Evolutionary conservation across 2,888 invertebrate genomes (phyloP).

Genomic region (Slavum lentiscoides): DNA sequence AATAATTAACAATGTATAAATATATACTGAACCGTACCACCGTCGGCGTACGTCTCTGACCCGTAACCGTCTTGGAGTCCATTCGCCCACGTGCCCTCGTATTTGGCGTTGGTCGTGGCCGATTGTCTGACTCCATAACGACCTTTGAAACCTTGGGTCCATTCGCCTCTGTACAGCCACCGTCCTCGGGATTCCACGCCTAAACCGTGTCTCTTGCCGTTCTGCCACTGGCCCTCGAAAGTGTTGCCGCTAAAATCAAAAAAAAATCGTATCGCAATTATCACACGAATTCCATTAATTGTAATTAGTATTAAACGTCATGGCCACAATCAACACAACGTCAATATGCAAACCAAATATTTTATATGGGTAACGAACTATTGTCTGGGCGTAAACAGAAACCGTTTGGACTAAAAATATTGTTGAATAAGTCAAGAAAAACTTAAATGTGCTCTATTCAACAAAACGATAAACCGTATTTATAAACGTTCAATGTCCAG

Average conservation of each 20-base stretch:
- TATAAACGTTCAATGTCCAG: too few species aligned
- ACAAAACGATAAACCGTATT: too few species aligned
- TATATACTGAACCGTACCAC: slow-evolving; percentile 71
- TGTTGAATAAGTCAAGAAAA: too few species aligned
- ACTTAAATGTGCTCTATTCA: too few species aligned
- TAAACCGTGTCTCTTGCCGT: slow-evolving; percentile 96
- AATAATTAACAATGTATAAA: too few species aligned
- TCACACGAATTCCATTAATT: too few species aligned
- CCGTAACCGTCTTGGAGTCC: slow-evolving; percentile 99
- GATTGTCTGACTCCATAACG: slow-evolving; percentile 97
- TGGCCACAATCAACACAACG: too few species aligned
- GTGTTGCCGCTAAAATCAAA: slow-evolving; percentile 81
- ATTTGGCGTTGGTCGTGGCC: slow-evolving; percentile 91
- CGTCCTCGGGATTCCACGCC: slow-evolving; percentile 96
- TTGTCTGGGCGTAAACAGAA: too few species aligned
- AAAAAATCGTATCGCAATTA: neutral
- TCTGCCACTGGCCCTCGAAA: slow-evolving; percentile 99
- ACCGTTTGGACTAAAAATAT: too few species aligned
- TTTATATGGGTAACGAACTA: too few species aligned
- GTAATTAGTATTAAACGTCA: too few species aligned
- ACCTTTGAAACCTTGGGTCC: slow-evolving; percentile 98
- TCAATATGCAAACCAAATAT: too few species aligned
- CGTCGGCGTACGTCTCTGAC: slow-evolving; percentile 98
- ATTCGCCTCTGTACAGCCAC: slow-evolving; percentile 97
- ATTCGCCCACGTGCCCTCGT: slow-evolving; percentile 98